These are phyloP conservation scores for Sycophaga agraensis DNA, from an alignment of 1,140 invertebrate genomes.

Conservation along the genomic window DNA sequence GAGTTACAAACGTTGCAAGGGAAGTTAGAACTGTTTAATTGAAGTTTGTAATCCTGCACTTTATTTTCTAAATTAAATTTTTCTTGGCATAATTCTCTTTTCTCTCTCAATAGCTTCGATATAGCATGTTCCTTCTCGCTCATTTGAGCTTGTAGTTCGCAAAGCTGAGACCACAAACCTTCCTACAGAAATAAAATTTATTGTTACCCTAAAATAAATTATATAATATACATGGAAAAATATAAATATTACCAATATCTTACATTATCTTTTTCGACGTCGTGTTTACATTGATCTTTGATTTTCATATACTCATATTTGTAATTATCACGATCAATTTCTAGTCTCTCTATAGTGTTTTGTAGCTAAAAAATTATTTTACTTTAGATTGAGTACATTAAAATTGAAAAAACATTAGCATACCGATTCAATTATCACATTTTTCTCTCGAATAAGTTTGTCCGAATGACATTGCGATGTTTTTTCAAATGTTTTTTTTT, in stretches of 20 bases:
- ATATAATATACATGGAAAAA: not conserved
- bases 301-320: conserved; percentile 56
- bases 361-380: conserved; percentile 37
- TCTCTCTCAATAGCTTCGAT: conserved; percentile 51
- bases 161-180: conserved; percentile 35
- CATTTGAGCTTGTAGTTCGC: conserved; percentile 48
- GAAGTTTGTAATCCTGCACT: conserved; percentile 41
- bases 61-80: conserved; percentile 52
- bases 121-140: conserved; percentile 52
- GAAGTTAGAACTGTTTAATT: conserved; percentile 33
- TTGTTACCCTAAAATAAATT: too few relatives aligned
- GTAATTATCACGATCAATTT: conserved; percentile 59
- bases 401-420: conserved; percentile 4
- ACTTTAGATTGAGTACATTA: not conserved
- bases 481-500: not conserved
- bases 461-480: not conserved
- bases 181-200: conserved; percentile 34
- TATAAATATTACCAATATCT: conserved; percentile 33
- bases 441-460: conserved; percentile 11
- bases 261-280: conserved; percentile 47
- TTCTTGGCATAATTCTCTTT: conserved; percentile 48
- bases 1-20: conserved; percentile 37
- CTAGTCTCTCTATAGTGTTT: conserved; percentile 45
- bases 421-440: conserved; percentile 26
- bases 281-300: conserved; percentile 49